Conservation (phyloP, 2,888 invertebrate species). For the Drosophila pseudotalamancana region DNA sequence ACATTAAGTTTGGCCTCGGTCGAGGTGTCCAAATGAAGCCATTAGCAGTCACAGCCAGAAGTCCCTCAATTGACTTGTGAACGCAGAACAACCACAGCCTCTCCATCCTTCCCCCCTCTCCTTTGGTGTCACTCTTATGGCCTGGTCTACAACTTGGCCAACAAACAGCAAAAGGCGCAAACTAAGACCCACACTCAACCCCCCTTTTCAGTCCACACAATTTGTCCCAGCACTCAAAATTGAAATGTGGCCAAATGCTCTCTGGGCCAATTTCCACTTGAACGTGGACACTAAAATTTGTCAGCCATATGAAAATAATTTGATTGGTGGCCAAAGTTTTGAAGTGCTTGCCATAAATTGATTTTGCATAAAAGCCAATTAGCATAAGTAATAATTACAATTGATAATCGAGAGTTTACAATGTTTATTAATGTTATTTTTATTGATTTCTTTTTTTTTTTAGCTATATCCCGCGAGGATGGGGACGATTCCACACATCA, state of each 20-base stretch:
- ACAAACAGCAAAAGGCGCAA: conserved; percentile 15
- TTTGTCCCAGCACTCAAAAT: conserved; percentile 4
- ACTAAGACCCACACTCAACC: not conserved
- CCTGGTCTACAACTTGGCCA: conserved; percentile 29
- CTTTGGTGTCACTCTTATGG: no score
- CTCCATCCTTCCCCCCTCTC: no score
- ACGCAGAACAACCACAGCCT: conserved; percentile 36
- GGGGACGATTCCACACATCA: conserved; percentile 87
- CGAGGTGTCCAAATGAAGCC: conserved; percentile 58
- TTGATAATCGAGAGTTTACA: conserved; percentile 24
- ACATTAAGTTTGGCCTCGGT: conserved; percentile 44
- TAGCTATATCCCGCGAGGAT: conserved; percentile 97
- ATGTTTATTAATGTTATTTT: conserved; percentile 23
- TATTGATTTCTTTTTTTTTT: conserved; percentile 67
- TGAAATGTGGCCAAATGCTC: conserved; percentile 33
- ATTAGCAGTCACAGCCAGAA: conserved; percentile 51
- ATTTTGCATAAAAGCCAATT: conserved; percentile 49
- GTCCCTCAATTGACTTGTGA: conserved; percentile 42
- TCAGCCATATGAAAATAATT: conserved; percentile 22
- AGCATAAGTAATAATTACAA: conserved; percentile 12
- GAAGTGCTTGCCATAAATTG: conserved; percentile 39
- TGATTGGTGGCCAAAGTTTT: conserved; percentile 22
- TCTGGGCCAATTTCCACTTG: conserved; percentile 17
- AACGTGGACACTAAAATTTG: no score
- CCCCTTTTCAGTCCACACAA: not conserved